Base-by-base conservation (phyloP, 2,888 invertebrate genomes). In the Andrena praecox region DNA sequence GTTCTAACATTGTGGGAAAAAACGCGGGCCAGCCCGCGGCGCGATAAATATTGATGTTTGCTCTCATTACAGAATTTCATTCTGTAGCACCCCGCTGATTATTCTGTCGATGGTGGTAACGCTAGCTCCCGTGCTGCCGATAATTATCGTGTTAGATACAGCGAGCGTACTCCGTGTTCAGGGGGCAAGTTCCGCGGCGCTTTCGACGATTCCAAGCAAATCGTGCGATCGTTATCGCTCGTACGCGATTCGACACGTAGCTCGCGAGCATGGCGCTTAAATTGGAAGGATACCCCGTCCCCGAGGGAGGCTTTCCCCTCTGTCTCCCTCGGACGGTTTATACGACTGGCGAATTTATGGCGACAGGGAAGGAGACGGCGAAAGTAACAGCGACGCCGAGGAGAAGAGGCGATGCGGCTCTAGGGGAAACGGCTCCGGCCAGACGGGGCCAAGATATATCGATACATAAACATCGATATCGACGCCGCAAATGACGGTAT, bases 381-480 rank as follows among this genome's bases (percentile, higher is more conserved):
- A 59, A 67, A 56, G 42, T 10, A 63, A 48, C 42, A 20, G 20
- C 20, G 63, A 29, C 29, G 29, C 42, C 69, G 5, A 27, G 27
- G 12, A 35, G 56, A 56, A 27, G 42, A 42, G 67, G 16, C 59
- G 59, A 12, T 33, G 8, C 60, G 77, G 77, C 67, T 68, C 62
- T 20, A 54, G 63, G 78, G 54, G 42, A 29, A 52, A 59, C 73
- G 63, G 12, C 64, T 35, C 20, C 50, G 59, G 12, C 12, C 16
- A 62, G 70, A 64, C 59, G 10, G 69, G 48, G 54, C 42, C 42
- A 67, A 84, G 84, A 79, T 74, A 54, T 74, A 80, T 79, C 81
- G 87, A 79, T 82, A 60, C 79, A 76, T 80, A 83, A 85, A 87
- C 82, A 87, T 87, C 84, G 78, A 87, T 85, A 87, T 80, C 79